Evolutionary conservation across 2,888 invertebrate genomes (phyloP), one percentile per base, ranked within the genome.

Genomic region (Thelaira solivaga): DNA sequence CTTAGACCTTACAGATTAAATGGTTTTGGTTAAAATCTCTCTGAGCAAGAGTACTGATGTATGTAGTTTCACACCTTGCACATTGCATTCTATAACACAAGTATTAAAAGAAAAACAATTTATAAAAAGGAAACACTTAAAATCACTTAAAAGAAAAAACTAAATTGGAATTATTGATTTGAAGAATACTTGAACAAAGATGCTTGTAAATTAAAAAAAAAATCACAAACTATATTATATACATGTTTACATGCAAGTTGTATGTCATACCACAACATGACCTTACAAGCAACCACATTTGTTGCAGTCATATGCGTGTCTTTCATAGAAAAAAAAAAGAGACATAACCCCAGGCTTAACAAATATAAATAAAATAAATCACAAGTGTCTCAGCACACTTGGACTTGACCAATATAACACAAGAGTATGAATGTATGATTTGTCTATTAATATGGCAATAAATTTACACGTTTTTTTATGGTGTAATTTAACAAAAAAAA

Each of bases 361-460:
- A 59, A 36, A 18, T 31, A 43, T 4, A 13, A 39, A 4, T 10
- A 2, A n/a, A 49, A 24, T 10, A 47, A 13, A 16, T 29, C 16
- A 7, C 59, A 43, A 51, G 22, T 43, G 29, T 41, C 61, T 61
- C 65, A 55, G 59, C 41, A 49, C 47, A 61, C 76, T 72, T 72
- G 76, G 67, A 76, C 76, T 76, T 76, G 76, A 76, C 76, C 76
- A 72, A 72, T 41, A 65, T 76, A 51, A 6, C 7, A 16, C 3
- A 13, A 3, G 1, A 10, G 34, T 34, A 1, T n/a, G 36, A 2
- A 39, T 13, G 13, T 13, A 34, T n/a, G n/a, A 26, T 26, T 26
- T 26, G 6, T 26, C 4, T n/a, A 53, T 57, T 13, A 16, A 43
- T 43, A 49, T 51, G 8, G 24, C 43, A 47, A 29, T n/a, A 69